phyloP scores from a whole-genome alignment of 2,888 invertebrate genomes.

The Harmothoe impar region DNA sequence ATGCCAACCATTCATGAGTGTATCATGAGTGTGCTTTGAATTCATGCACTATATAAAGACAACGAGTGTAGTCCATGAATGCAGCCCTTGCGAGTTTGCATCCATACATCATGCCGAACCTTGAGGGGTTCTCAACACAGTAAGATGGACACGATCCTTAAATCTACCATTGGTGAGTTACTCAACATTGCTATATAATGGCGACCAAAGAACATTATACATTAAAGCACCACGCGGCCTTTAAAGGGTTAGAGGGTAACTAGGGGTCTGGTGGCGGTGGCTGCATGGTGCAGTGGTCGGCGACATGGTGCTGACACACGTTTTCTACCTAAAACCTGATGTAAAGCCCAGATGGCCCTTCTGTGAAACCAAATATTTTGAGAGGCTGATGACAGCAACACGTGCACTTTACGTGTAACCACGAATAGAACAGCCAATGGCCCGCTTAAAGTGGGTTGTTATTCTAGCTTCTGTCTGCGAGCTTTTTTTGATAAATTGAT shows the following conservation, averaged over 20 bases:
- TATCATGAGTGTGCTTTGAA: too few relatives aligned
- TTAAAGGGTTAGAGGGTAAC: too few relatives aligned
- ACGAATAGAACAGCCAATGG: neutral
- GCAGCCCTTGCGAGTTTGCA: too few relatives aligned
- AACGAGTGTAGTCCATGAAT: too few relatives aligned
- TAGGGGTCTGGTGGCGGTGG: neutral
- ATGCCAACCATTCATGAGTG: too few relatives aligned
- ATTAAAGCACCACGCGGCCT: too few relatives aligned
- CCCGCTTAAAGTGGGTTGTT: neutral
- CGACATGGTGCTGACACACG: neutral
- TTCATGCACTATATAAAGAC: too few relatives aligned
- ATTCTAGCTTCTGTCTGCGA: neutral
- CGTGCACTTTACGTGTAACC: neutral
- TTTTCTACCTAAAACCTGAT: neutral
- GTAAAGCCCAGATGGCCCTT: conserved; percentile 13
- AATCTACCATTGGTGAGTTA: neutral
- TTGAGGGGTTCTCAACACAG: neutral
- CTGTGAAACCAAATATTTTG: neutral
- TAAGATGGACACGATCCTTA: neutral
- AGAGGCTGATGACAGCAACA: neutral
- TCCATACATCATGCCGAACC: too few relatives aligned
- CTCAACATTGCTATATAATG: too few relatives aligned
- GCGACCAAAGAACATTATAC: too few relatives aligned
- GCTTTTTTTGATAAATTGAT: neutral
- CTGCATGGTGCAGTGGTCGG: neutral